Percentiles rank a stretch among this genome's conserved stretches.
Conservation (phyloP, 2,113 vertebrate species). For the Brachionichthys hirsutus region DNA sequence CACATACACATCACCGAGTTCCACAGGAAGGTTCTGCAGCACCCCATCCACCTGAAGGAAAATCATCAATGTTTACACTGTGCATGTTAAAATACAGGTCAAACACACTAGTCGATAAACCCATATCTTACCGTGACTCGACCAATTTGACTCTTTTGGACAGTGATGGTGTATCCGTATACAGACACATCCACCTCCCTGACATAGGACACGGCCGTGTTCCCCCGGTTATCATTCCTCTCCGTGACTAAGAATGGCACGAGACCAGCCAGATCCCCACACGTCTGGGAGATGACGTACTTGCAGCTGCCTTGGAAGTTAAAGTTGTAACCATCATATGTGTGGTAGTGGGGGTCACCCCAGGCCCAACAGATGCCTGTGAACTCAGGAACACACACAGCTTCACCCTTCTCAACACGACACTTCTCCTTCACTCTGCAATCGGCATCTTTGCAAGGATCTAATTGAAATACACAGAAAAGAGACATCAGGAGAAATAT, state of each 20-base stretch:
- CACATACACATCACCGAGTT: constrained; percentile 53
- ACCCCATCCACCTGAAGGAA: constrained; percentile 66
- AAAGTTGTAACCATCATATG: constrained; percentile 78
- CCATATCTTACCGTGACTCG: constrained; percentile 77
- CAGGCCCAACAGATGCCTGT: constrained; percentile 72
- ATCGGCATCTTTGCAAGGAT: constrained; percentile 74
- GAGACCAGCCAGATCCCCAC: constrained; percentile 60
- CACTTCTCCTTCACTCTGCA: constrained; percentile 83
- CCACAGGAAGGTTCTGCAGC: constrained; percentile 73
- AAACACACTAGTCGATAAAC: background rate
- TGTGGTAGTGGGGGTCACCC: constrained; percentile 82
- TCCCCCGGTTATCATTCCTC: constrained; percentile 81
- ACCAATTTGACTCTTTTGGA: constrained; percentile 72
- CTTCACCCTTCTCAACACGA: constrained; percentile 47
- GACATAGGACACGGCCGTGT: constrained; percentile 74
- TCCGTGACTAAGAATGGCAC: constrained; percentile 79
- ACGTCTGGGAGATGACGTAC: constrained; percentile 73
- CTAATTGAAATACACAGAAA: constrained; percentile 52
- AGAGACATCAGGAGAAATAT: background rate
- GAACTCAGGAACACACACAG: constrained; percentile 74
- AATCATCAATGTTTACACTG: background rate
- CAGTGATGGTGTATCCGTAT: constrained; percentile 69
- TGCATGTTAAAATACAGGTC: background rate
- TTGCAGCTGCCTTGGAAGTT: constrained; percentile 84
- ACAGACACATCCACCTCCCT: constrained; percentile 66